phyloP scores from a whole-genome alignment of 2,888 invertebrate species.

The Zelleria hepariella region DNA sequence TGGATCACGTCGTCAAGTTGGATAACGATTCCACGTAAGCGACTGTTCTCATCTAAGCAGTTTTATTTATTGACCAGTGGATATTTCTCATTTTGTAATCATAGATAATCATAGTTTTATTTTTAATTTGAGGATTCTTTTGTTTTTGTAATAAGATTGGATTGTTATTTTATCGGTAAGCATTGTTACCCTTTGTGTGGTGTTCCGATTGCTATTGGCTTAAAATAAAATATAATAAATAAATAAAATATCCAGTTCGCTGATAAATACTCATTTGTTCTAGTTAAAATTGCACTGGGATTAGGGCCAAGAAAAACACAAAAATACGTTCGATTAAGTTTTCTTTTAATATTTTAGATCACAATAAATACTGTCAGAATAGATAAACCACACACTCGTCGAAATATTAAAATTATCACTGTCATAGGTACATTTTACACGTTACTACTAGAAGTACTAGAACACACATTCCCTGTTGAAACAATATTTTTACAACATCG shows the following conservation, averaged over 20 bases:
- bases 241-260: no score
- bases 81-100: neutral
- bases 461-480: conserved; percentile 55
- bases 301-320: neutral
- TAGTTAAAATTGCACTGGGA: no score
- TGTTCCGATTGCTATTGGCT: neutral
- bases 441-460: neutral
- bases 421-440: neutral
- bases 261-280: neutral
- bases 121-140: neutral
- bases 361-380: conserved; percentile 42
- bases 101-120: neutral
- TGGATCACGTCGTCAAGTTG: conserved; percentile 57
- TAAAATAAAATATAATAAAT: no score
- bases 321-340: neutral
- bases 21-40: neutral
- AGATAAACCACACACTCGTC: neutral
- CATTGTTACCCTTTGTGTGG: neutral
- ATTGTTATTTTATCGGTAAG: neutral
- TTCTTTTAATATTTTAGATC: conserved; percentile 32
- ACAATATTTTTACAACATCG: conserved; percentile 59
- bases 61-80: no score
- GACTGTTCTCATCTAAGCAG: neutral
- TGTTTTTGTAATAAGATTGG: neutral
- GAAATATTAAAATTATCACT: neutral